These are phyloP conservation scores for Andrena flavipes DNA, from an alignment of 2,888 invertebrate genomes.

Conservation along the genomic window DNA sequence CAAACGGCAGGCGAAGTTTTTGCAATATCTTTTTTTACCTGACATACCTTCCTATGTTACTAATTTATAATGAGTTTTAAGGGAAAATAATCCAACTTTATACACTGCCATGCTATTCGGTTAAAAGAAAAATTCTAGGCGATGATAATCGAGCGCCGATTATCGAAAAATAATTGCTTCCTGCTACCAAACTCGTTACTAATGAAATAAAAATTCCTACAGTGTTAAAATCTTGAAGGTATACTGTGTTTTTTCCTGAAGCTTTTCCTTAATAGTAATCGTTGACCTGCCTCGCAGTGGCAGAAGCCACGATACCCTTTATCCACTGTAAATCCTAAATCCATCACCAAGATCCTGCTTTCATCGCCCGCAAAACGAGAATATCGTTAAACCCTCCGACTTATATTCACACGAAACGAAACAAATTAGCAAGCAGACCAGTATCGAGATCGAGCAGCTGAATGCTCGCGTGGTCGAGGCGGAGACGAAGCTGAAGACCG, in stretches of 20 bases:
- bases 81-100: not conserved
- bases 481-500: constrained; percentile 97
- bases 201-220: not conserved
- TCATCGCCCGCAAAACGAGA: constrained; percentile 31
- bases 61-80: not conserved
- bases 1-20: not conserved
- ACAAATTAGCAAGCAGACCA: constrained; percentile 94
- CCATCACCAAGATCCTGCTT: constrained; percentile 1
- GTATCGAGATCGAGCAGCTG: constrained; percentile 98
- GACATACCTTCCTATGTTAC: not conserved
- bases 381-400: not conserved
- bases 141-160: not conserved
- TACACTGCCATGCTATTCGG: not conserved
- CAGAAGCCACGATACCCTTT: not conserved
- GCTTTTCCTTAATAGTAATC: not conserved
- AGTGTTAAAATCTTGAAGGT: not conserved
- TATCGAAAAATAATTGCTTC: not conserved
- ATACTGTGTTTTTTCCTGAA: not conserved
- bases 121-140: not conserved
- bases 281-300: not conserved
- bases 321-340: not conserved
- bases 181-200: not conserved
- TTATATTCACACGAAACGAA: constrained; percentile 47
- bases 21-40: not conserved
- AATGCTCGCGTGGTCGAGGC: constrained; percentile 98